These are phyloP conservation scores for Geotrypetes seraphini DNA, from an alignment of 2,797 vertebrate genomes.

Conservation along the genomic window DNA sequence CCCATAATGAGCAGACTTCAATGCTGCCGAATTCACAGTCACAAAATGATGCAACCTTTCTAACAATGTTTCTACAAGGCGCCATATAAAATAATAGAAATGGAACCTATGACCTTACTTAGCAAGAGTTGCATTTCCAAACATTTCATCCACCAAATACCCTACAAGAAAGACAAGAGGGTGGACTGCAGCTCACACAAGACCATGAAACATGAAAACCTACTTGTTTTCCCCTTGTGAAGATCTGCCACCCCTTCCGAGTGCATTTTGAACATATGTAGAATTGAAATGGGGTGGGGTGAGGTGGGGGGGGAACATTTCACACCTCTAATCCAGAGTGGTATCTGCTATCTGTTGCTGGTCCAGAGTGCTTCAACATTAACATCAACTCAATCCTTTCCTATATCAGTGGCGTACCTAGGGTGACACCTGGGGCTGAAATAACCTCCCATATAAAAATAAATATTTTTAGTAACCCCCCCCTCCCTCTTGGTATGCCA, in stretches of 20 bases:
- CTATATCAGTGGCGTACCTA: no score
- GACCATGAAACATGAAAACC: slow-evolving; percentile 12
- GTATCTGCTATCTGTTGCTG: no score
- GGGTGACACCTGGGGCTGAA: no score
- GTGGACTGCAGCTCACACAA: slow-evolving; percentile 1
- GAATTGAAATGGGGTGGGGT: background rate
- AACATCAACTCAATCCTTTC: no score
- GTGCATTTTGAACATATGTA: background rate
- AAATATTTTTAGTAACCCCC: no score
- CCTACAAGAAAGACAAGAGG: slow-evolving; percentile 15
- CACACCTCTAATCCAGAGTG: no score
- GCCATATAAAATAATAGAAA: slow-evolving; percentile 16
- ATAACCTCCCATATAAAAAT: no score
- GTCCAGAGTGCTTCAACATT: no score
- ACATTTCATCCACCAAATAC: slow-evolving; percentile 23
- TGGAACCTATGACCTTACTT: slow-evolving; percentile 13
- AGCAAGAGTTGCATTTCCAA: slow-evolving; percentile 5
- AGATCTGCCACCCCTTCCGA: slow-evolving; percentile 7
- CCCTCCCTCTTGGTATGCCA: no score
- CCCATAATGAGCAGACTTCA: slow-evolving; percentile 19
- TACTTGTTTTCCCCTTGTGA: slow-evolving; percentile 1
- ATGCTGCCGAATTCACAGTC: slow-evolving; percentile 22
- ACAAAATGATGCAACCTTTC: slow-evolving; percentile 17
- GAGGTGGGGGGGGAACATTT: no score
- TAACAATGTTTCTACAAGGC: slow-evolving; percentile 13